These are phyloP conservation scores for Athalia circularis DNA, from an alignment of 2,888 invertebrate species.

Conservation along the genomic window DNA sequence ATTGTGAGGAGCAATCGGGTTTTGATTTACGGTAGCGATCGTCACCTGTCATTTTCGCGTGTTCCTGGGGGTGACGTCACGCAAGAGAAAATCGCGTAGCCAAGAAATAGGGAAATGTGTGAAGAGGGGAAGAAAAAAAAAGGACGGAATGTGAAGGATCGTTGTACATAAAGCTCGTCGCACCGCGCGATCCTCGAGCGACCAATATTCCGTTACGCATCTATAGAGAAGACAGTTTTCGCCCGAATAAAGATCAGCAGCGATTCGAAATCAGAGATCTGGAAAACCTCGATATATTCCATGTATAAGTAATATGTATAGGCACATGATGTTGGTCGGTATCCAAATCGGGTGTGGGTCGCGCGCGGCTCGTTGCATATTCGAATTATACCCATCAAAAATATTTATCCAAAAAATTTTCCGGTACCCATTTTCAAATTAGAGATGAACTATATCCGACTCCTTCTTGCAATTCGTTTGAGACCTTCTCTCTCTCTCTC, in stretches of 20 bases:
- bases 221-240: conserved; percentile 28
- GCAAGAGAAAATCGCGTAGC: conserved; percentile 7
- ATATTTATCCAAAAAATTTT: too few relatives aligned
- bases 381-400: too few relatives aligned
- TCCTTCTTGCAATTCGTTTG: too few relatives aligned
- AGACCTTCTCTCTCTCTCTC: not conserved
- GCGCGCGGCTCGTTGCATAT: too few relatives aligned
- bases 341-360: too few relatives aligned
- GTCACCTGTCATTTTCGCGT: conserved; percentile 28
- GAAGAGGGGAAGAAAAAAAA: conserved; percentile 5
- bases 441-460: too few relatives aligned
- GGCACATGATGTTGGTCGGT: not conserved
- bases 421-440: too few relatives aligned
- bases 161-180: conserved; percentile 5
- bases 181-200: conserved; percentile 8
- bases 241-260: conserved; percentile 31
- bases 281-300: not conserved
- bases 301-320: not conserved
- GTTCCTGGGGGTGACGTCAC: conserved; percentile 1
- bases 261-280: conserved; percentile 13
- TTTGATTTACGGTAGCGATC: conserved; percentile 31
- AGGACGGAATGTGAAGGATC: conserved; percentile 20
- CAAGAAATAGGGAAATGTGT: conserved; percentile 24
- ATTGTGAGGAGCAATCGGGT: conserved; percentile 3
- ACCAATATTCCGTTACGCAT: conserved; percentile 34